Conservation (phyloP, 2,113 vertebrate genomes). For the Malurus alboscapulatus region DNA sequence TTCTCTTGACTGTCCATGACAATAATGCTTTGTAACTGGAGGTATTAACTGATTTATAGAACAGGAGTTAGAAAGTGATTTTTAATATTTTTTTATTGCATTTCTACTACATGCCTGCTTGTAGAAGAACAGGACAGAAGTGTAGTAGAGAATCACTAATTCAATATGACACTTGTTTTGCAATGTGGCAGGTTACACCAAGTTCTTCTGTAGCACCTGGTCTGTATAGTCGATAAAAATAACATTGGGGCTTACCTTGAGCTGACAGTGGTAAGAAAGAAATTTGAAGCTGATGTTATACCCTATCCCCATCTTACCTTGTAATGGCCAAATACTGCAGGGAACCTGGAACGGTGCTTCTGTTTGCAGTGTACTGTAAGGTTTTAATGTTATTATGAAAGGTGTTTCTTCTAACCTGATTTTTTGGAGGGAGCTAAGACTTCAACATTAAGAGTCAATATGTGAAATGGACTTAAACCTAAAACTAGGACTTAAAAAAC, state of each 20-base stretch:
- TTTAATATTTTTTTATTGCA: neutral
- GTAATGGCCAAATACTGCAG: neutral
- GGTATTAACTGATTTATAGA: neutral
- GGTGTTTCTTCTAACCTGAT: neutral
- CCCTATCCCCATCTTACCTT: neutral
- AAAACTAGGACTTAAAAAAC: neutral
- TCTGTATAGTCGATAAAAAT: neutral
- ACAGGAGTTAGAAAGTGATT: neutral
- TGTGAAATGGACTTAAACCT: neutral
- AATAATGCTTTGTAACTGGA: neutral
- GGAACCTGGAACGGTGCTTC: neutral
- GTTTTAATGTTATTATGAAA: neutral
- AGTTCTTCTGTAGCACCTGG: neutral
- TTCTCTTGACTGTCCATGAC: neutral
- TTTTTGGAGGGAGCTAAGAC: neutral
- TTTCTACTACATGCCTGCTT: neutral
- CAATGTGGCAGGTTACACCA: neutral
- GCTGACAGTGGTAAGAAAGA: neutral
- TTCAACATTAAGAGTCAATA: neutral
- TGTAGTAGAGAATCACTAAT: neutral
- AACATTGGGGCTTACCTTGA: neutral
- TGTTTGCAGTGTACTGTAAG: neutral
- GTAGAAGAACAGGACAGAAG: neutral
- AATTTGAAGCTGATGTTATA: neutral
- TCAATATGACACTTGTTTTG: conserved; percentile 1